Evolutionary conservation across 2,113 vertebrate species (phyloP).

Genomic region (Dromiciops gliroides): DNA sequence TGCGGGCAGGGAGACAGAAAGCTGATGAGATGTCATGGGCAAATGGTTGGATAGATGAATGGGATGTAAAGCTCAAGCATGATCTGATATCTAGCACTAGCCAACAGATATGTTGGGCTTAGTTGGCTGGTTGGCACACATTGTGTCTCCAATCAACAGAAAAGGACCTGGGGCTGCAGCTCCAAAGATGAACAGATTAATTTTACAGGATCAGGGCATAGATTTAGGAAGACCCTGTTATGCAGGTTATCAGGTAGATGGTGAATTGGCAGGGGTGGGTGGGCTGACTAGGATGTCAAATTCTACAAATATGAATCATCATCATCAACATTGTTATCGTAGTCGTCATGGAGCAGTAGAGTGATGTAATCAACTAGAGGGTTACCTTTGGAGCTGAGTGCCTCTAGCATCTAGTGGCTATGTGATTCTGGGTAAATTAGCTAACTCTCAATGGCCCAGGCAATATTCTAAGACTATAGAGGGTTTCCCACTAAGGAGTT

Average conservation of each 20-base stretch:
- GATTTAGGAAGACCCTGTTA: not conserved
- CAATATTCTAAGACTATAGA: not conserved
- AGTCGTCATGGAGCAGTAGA: not conserved
- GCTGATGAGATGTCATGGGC: not conserved
- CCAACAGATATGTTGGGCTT: not conserved
- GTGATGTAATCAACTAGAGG: not conserved
- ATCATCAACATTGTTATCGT: too few species aligned
- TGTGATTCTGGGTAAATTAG: not conserved
- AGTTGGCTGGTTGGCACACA: not conserved
- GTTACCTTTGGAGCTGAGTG: not conserved
- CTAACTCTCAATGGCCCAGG: not conserved
- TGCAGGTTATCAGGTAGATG: not conserved
- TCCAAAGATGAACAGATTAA: not conserved
- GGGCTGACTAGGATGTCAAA: not conserved
- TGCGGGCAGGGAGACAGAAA: not conserved
- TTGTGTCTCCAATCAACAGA: not conserved
- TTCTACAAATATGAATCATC: not conserved
- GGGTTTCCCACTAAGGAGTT: not conserved
- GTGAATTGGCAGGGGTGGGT: not conserved
- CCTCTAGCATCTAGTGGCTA: not conserved
- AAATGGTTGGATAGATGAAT: not conserved
- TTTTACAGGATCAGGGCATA: not conserved
- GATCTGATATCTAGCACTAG: not conserved
- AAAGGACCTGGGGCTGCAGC: not conserved
- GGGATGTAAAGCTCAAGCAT: not conserved